Conservation (phyloP, 2,888 invertebrate genomes). For the Pollenia angustigena region DNA sequence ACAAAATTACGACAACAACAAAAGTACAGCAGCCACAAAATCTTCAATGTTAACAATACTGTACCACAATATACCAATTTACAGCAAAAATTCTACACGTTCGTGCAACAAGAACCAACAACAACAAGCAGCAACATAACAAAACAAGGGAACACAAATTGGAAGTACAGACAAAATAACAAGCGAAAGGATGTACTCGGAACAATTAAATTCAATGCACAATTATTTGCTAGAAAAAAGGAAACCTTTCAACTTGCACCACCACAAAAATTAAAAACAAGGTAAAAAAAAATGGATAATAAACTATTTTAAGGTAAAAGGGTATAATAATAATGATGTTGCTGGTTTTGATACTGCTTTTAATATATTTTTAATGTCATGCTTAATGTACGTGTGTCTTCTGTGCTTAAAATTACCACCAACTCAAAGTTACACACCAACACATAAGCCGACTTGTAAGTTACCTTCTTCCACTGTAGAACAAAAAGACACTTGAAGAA, state of each 20-base stretch:
- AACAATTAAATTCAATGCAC: constrained; percentile 64
- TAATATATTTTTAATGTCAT: constrained; percentile 23
- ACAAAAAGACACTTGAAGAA: constrained; percentile 20
- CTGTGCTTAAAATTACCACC: constrained; percentile 8
- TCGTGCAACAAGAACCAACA: constrained; percentile 3
- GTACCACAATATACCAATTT: constrained; percentile 2
- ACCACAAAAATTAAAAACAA: background rate
- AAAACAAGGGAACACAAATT: background rate
- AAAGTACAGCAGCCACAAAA: constrained; percentile 39
- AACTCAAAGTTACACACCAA: background rate
- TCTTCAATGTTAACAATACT: constrained; percentile 52
- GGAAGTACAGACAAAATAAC: constrained; percentile 23
- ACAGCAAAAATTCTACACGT: background rate
- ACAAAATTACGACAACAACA: constrained; percentile 38
- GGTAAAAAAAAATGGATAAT: background rate
- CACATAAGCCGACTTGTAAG: constrained; percentile 3
- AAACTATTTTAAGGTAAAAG: constrained; percentile 46
- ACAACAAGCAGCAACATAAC: background rate
- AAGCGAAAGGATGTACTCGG: constrained; percentile 58
- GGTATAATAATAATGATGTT: constrained; percentile 21
- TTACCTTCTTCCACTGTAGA: background rate
- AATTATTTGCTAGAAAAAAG: constrained; percentile 35
- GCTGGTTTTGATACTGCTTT: constrained; percentile 3
- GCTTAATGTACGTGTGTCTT: constrained; percentile 1
- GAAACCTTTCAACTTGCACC: background rate